phyloP scores from a whole-genome alignment of 2,888 invertebrate species.

The Cheilosia urbana region DNA sequence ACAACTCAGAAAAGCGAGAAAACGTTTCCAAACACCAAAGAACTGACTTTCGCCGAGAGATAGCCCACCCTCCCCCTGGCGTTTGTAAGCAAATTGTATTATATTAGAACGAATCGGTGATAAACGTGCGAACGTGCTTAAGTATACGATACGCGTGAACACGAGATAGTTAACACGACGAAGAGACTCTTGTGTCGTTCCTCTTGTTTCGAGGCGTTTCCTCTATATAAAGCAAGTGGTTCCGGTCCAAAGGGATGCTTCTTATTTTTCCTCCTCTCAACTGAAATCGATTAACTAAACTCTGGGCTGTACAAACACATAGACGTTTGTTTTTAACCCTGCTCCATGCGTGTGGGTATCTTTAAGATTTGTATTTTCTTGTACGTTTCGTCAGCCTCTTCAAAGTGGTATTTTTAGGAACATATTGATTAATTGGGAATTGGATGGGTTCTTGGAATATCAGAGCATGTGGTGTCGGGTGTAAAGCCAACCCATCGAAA shows the following conservation, averaged over 20 bases:
- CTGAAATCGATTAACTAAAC: conserved; percentile 38
- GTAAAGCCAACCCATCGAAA: no score
- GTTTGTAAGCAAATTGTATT: conserved; percentile 40
- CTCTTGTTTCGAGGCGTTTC: not conserved
- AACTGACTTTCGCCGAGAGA: not conserved
- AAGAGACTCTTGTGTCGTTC: conserved; percentile 33
- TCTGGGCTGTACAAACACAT: not conserved
- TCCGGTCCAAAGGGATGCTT: conserved; percentile 29
- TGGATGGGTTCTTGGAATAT: no score
- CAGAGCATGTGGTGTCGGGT: no score
- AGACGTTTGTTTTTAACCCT: no score
- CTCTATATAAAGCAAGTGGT: not conserved
- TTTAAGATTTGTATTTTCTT: not conserved
- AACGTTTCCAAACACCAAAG: not conserved
- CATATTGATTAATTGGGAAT: no score
- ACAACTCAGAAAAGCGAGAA: not conserved
- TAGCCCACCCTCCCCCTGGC: no score
- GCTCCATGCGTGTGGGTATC: not conserved
- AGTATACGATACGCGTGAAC: conserved; percentile 45
- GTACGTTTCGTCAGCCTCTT: no score
- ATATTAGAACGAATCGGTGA: conserved; percentile 43
- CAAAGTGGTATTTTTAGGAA: no score
- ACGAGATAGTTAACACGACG: not conserved
- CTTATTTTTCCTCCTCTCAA: not conserved
- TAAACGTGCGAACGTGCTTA: conserved; percentile 65